phyloP scores from a whole-genome alignment of 1,140 invertebrate genomes.

The Mactra quadrangularis region DNA sequence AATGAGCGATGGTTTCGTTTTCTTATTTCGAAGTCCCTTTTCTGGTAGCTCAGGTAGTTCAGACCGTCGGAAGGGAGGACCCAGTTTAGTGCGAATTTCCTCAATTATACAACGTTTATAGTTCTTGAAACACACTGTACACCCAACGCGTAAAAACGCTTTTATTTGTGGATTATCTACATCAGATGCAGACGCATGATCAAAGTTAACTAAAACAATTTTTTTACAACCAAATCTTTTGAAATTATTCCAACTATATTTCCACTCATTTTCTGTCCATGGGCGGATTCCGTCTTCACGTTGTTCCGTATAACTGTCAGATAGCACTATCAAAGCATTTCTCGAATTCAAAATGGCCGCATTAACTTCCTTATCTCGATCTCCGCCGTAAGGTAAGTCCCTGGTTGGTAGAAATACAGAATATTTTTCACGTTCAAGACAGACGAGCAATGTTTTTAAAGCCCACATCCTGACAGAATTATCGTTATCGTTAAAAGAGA shows the following conservation, averaged over 20 bases:
- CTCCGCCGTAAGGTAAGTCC: slow-evolving; percentile 24
- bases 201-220: slow-evolving; percentile 42
- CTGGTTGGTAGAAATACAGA: slow-evolving; percentile 13
- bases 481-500: slow-evolving; percentile 36
- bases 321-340: slow-evolving; percentile 20
- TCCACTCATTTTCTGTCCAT: slow-evolving; percentile 52
- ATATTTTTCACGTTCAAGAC: slow-evolving; percentile 1
- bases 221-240: neutral
- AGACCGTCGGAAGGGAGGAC: neutral
- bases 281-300: neutral
- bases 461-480: slow-evolving; percentile 18
- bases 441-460: neutral
- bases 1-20: too few species aligned
- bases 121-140: slow-evolving; percentile 27
- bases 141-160: slow-evolving; percentile 37
- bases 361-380: slow-evolving; percentile 5
- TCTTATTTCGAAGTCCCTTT: too few species aligned
- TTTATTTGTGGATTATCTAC: slow-evolving; percentile 23
- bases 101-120: slow-evolving; percentile 6
- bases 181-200: slow-evolving; percentile 21
- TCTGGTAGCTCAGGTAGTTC: too few species aligned
- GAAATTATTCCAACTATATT: slow-evolving; percentile 37
- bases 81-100: slow-evolving; percentile 30
- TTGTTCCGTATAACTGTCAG: slow-evolving; percentile 21
- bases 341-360: neutral